Conservation (phyloP, 2,888 invertebrate genomes). For the Cephus sareptanus region DNA sequence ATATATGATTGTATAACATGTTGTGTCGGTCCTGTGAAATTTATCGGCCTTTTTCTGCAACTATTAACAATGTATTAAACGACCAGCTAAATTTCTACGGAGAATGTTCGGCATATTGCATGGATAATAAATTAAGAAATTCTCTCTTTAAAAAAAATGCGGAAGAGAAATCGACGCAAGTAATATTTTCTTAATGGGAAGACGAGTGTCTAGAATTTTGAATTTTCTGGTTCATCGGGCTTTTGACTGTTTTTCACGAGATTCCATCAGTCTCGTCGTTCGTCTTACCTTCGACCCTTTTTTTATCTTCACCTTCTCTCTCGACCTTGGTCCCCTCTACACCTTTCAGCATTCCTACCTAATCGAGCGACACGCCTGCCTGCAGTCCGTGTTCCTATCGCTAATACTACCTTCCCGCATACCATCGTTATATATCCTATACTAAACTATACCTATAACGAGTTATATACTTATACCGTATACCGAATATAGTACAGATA, state of each 20-base stretch:
- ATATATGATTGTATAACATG: not conserved
- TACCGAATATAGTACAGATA: not conserved
- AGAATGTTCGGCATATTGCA: not conserved
- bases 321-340: slow-evolving; percentile 50
- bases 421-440: not conserved
- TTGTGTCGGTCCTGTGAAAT: not conserved
- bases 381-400: slow-evolving; percentile 21
- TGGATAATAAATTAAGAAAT: not conserved
- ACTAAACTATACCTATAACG: not conserved
- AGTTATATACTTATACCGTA: not conserved
- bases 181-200: not conserved
- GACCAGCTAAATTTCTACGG: not conserved
- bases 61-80: not conserved
- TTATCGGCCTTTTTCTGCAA: not conserved
- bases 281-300: slow-evolving; percentile 25
- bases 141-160: not conserved
- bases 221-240: not conserved
- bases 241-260: not conserved
- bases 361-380: slow-evolving; percentile 53
- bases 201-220: not conserved
- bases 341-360: slow-evolving; percentile 54
- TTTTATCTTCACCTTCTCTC: slow-evolving; percentile 15
- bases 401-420: not conserved
- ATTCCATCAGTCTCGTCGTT: not conserved
- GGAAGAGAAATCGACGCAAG: not conserved